Base-by-base conservation (phyloP, 1,140 invertebrate genomes). In the Dryas iulia region DNA sequence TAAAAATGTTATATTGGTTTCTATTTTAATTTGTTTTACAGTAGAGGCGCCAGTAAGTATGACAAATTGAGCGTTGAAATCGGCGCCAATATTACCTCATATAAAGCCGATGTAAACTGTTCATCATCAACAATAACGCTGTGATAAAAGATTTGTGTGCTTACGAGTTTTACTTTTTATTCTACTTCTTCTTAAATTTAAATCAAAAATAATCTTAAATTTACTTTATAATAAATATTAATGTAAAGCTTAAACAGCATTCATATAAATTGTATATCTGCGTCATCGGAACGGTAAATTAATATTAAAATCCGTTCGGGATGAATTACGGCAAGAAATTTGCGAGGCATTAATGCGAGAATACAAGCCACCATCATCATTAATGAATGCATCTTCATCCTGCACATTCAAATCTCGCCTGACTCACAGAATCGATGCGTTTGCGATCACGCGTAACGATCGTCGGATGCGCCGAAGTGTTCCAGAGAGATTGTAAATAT, bases 401-500 rank as follows among this genome's bases (percentile, higher is more conserved):
- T 47, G 71, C 68, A 62, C 64, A 82, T 88, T 88, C 84, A 83
- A 82, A 87, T 78, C 80, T 77, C 72, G 72, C 72, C 81, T 89
- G 84, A 89, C 59, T 87, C 86, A 86, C 59, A 66, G 84, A 79
- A 82, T 84, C 85, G 81, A 87, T 87, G 86, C 87, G 87, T 85
- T 83, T 78, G 86, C 87, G 86, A 85, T 84, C 80, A 78, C 83
- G 79, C 83, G 74, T 89, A 86, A 91, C 87, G 87, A 86, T 81
- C 84, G 77, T 87, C 89, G 87, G 89, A 90, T 91, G 86, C 89
- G 87, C 82, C 84, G 86, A 87, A 91, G 89, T 91, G 89, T 87
- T 89, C 79, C 83, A 89, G 81, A 82, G 85, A 88, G 89, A 89
- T 90, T 91, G 89, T 91, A 91, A 91, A 91, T 91, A 91, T 90